Evolutionary conservation across 2,888 invertebrate species (phyloP).

Genomic region (Idaea biselata): DNA sequence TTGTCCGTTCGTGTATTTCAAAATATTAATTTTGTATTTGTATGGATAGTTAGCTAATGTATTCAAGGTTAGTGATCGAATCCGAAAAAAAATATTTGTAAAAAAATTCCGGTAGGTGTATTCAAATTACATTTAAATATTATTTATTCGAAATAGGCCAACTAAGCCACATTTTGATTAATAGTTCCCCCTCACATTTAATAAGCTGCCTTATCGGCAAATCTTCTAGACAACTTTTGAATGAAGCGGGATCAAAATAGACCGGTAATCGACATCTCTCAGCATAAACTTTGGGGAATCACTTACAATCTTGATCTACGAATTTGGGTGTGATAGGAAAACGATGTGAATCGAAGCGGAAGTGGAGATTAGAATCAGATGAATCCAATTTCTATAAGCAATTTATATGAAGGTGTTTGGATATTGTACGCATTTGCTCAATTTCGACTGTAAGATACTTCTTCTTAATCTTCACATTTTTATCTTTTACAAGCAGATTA

Average conservation of each 20-base stretch:
- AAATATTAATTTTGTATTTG: no score
- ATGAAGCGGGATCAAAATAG: neutral
- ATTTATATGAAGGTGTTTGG: slow-evolving; percentile 1
- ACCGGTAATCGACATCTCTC: neutral
- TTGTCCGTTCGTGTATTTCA: no score
- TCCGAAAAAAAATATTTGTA: no score
- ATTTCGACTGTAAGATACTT: neutral
- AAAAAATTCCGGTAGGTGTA: no score
- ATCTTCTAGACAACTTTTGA: neutral
- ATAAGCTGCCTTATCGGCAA: neutral
- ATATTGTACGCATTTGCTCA: neutral
- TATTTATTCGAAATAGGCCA: no score
- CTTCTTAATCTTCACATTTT: neutral
- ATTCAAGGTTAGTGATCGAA: no score
- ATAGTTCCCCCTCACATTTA: neutral
- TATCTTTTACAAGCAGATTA: no score
- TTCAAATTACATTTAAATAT: no score
- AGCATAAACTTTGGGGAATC: neutral
- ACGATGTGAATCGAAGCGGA: neutral
- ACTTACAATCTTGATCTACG: neutral
- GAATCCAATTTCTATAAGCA: slow-evolving; percentile 1
- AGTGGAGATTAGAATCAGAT: neutral
- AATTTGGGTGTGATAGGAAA: neutral
- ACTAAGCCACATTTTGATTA: neutral
- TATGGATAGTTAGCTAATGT: no score